Evolutionary conservation across 2,113 vertebrate genomes (phyloP).

Genomic region (Spea bombifrons): DNA sequence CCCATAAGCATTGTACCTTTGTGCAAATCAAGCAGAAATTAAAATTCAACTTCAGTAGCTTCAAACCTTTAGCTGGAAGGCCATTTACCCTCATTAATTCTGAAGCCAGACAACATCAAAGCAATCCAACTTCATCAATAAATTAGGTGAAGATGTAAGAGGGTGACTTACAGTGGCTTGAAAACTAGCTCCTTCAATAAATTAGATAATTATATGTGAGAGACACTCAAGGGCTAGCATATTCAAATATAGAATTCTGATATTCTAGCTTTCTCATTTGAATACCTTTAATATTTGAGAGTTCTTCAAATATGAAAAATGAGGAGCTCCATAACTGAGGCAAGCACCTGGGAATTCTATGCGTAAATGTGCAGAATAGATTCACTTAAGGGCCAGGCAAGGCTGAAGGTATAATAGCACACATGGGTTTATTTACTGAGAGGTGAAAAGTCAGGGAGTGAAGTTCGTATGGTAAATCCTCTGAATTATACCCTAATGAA

Average conservation of each 20-base stretch:
- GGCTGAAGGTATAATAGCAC: neutral
- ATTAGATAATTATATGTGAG: conserved; percentile 29
- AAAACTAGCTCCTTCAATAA: conserved; percentile 40
- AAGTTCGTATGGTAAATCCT: neutral
- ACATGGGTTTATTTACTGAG: neutral
- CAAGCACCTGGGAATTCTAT: neutral
- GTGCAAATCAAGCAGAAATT: conserved; percentile 29
- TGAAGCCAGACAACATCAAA: conserved; percentile 40
- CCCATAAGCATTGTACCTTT: conserved; percentile 26
- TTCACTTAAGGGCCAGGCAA: neutral
- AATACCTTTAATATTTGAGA: conserved; percentile 8
- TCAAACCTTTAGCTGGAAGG: conserved; percentile 45
- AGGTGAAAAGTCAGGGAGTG: neutral
- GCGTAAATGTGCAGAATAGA: neutral
- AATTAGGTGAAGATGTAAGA: conserved; percentile 45
- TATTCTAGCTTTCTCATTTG: neutral
- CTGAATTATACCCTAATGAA: too few relatives aligned
- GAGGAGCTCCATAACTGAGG: neutral
- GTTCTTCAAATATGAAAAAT: neutral
- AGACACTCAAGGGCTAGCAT: conserved; percentile 8
- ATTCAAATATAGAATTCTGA: conserved; percentile 15
- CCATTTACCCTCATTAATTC: conserved; percentile 46
- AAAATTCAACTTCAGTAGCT: conserved; percentile 42
- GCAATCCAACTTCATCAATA: conserved; percentile 44
- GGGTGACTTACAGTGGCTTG: conserved; percentile 41